phyloP scores from a whole-genome alignment of 1,140 invertebrate genomes.

The Aplysia californica region DNA sequence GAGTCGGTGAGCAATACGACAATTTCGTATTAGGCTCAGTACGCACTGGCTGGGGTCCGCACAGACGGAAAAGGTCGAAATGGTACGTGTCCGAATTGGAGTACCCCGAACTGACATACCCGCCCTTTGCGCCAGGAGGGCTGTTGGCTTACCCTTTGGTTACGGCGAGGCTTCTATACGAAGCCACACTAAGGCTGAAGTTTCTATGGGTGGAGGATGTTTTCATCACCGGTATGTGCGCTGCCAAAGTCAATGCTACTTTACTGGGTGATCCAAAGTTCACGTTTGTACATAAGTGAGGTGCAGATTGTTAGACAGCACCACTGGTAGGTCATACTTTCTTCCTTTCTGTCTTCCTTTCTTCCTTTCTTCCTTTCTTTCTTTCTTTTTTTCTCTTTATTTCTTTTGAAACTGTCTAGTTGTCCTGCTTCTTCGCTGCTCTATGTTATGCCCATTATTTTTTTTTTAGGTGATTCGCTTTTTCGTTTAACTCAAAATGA shows the following conservation, averaged over 20 bases:
- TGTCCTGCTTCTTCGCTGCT: too few relatives aligned
- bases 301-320: too few relatives aligned
- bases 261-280: conserved; percentile 6
- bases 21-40: not conserved
- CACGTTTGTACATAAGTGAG: conserved; percentile 8
- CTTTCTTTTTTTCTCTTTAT: too few relatives aligned
- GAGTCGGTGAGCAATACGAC: not conserved
- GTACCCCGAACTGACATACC: not conserved
- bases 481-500: too few relatives aligned
- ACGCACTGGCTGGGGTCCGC: not conserved
- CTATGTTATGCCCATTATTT: too few relatives aligned
- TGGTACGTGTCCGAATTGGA: not conserved
- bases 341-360: too few relatives aligned
- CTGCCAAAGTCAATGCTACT: not conserved
- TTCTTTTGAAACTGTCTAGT: too few relatives aligned
- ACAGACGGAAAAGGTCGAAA: not conserved
- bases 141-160: not conserved
- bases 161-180: conserved; percentile 7
- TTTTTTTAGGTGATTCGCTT: too few relatives aligned
- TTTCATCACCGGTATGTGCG: conserved; percentile 17
- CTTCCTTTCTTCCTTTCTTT: too few relatives aligned
- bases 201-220: conserved; percentile 21
- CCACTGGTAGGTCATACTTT: too few relatives aligned
- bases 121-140: not conserved
- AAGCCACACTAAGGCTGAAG: not conserved